Percentiles rank a stretch among this genome's conserved stretches.
Conservation (phyloP, 2,888 invertebrate genomes). For the Pandemis heparana region DNA sequence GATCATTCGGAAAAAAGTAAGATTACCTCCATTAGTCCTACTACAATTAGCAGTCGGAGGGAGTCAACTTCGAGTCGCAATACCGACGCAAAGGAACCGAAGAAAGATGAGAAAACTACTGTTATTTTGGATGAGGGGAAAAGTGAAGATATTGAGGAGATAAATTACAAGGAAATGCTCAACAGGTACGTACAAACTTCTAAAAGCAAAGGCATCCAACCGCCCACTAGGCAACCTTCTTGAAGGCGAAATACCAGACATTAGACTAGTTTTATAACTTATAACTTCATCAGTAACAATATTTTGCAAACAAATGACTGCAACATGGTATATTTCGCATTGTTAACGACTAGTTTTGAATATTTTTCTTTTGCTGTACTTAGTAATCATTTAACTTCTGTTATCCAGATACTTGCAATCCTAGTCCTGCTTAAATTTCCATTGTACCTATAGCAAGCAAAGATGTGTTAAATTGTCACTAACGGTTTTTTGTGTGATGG, state of each 20-base stretch:
- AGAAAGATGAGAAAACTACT: constrained; percentile 79
- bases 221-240: neutral
- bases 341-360: no score
- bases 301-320: neutral
- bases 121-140: constrained; percentile 77
- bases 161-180: constrained; percentile 79
- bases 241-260: neutral
- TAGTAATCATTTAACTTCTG: no score
- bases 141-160: constrained; percentile 89
- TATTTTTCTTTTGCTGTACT: no score
- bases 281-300: no score
- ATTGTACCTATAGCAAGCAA: no score
- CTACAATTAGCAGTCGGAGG: constrained; percentile 76
- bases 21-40: constrained; percentile 85
- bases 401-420: no score
- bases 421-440: no score
- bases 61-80: constrained; percentile 83
- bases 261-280: no score
- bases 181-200: constrained; percentile 63
- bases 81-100: constrained; percentile 73
- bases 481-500: no score
- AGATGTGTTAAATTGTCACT: no score
- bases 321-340: neutral
- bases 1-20: constrained; percentile 88
- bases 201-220: neutral